Evolutionary conservation across 2,113 vertebrate genomes (phyloP), one percentile per base, ranked within the genome.

Genomic region (Otus sunia): DNA sequence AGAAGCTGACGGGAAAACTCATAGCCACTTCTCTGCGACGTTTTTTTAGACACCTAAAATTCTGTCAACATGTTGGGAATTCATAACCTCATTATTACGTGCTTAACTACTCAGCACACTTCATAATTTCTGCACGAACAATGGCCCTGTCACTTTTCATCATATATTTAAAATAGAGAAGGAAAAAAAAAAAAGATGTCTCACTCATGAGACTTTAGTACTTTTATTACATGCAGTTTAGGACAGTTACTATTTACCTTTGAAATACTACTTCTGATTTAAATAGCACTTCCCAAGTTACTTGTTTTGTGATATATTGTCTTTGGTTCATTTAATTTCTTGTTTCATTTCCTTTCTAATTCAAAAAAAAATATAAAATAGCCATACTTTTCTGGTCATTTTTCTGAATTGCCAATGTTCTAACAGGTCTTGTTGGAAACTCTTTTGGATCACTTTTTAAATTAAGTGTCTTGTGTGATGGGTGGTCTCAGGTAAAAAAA

Each of bases 1-100:
- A 86, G 91, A 93, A 91, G 64, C 34, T 95, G 85, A 88, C 90
- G 41, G 39, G 30, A 95, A 94, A 94, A 82, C 52, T 92, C 60
- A 52, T 53, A 78, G 13, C 25, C 19, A 56, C 75, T 66, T 73
- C 9, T 83, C 72, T 76, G 49, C 43, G 92, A 80, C 74, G 10
- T 68, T 91, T 92, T 88, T 92, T 97, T 83, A 83, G 71, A 89
- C 78, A 59, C 26, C 11, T 59, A 53, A 85, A 76, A 94, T 83
- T 95, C 91, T 90, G 47, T 88, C 89, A 95, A 37, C 39, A 43
- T 76, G 19, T 64, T 94, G 58, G 36, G n/a, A 81, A 88, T 88
- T 84, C 69, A 68, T 74, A 86, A 69, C 9, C 30, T 94, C 60
- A 87, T 83, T 92, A 88, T 88, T 96, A 90, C 88, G 75, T 79